These are phyloP conservation scores for Heliconius melpomene DNA, from an alignment of 1,140 invertebrate species.

Conservation along the genomic window DNA sequence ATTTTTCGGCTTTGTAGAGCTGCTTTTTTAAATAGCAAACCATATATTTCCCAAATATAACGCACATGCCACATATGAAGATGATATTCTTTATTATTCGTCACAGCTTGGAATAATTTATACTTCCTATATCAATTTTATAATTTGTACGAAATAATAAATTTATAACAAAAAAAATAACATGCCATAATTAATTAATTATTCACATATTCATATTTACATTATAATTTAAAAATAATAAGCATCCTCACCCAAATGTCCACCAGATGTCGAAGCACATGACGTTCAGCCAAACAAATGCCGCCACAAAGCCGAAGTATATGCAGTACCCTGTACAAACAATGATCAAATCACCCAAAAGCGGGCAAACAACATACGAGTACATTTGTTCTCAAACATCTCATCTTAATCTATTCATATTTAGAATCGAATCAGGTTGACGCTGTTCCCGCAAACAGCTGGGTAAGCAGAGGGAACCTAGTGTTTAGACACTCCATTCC, in stretches of 20 bases:
- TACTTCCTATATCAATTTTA: no score
- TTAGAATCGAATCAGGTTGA: neutral
- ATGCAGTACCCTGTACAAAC: constrained; percentile 86
- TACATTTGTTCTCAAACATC: constrained; percentile 43
- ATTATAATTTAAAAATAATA: constrained; percentile 21
- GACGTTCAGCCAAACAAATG: constrained; percentile 95
- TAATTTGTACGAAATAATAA: no score
- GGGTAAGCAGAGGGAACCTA: no score
- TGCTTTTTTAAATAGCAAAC: no score
- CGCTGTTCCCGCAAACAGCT: no score
- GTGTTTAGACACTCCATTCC: no score
- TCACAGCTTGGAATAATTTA: no score
- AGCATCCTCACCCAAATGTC: constrained; percentile 88
- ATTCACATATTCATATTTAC: neutral
- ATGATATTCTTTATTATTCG: no score
- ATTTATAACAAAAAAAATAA: neutral
- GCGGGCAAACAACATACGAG: constrained; percentile 30
- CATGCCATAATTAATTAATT: neutral
- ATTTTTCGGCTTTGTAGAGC: no score
- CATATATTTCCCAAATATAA: no score
- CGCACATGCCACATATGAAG: no score
- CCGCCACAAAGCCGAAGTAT: constrained; percentile 92
- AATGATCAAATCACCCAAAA: constrained; percentile 52
- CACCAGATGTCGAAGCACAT: constrained; percentile 95
- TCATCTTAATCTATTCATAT: constrained; percentile 30